Conservation (phyloP, 2,888 invertebrate genomes). For the Ferrisia virgata region DNA sequence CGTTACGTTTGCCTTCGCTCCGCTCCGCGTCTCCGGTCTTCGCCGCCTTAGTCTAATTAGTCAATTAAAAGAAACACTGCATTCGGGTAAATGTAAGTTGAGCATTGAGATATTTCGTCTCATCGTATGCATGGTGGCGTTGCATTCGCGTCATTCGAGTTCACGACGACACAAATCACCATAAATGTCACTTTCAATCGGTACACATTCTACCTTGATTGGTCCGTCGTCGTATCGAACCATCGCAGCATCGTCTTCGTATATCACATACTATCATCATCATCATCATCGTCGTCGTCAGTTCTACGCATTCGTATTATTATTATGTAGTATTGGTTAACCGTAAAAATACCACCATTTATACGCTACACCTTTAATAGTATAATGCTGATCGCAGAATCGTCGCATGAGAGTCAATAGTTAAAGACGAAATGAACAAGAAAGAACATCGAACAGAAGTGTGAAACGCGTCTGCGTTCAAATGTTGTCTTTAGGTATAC, state of each 20-base stretch:
- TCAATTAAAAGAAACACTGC: background rate
- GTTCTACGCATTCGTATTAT: too few species aligned
- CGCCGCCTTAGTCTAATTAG: constrained; percentile 13
- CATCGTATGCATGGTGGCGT: background rate
- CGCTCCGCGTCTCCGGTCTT: too few species aligned
- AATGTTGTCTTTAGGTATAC: too few species aligned
- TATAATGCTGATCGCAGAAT: background rate
- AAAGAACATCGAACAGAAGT: too few species aligned
- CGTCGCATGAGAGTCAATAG: background rate
- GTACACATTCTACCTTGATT: background rate
- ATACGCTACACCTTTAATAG: background rate
- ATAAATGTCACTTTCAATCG: background rate
- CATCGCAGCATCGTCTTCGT: background rate
- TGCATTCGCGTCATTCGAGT: background rate
- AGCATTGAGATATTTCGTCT: background rate
- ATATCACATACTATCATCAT: too few species aligned
- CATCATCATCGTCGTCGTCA: too few species aligned
- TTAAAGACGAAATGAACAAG: too few species aligned
- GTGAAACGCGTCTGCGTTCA: background rate
- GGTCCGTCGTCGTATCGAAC: background rate
- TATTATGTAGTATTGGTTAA: too few species aligned
- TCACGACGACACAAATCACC: background rate
- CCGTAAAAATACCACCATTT: background rate
- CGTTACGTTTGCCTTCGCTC: background rate
- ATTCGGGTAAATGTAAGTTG: background rate